Percentiles rank a stretch among this genome's conserved stretches.
phyloP scores from a whole-genome alignment of 2,113 vertebrate genomes.

The Coptodon rendalli region DNA sequence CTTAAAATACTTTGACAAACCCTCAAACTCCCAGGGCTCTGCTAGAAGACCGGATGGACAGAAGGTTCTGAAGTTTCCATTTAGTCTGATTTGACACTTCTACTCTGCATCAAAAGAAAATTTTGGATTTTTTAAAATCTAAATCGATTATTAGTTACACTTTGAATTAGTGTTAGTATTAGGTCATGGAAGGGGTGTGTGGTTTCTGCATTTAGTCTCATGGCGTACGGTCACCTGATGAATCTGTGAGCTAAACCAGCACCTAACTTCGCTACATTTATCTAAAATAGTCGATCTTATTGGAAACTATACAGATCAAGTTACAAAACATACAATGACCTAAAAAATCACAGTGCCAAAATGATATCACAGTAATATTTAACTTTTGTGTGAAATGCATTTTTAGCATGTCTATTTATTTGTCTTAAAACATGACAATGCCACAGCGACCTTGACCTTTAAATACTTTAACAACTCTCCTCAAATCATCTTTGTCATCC shows the following conservation, averaged over 20 bases:
- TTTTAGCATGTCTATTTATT: not conserved
- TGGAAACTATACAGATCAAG: not conserved
- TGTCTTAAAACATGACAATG: not conserved
- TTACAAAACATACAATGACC: not conserved
- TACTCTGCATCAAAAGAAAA: not conserved
- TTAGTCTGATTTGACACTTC: not conserved
- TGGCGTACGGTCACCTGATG: not conserved
- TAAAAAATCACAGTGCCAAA: not conserved
- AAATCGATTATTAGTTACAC: not conserved
- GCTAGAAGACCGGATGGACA: not conserved
- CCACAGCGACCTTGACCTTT: not conserved
- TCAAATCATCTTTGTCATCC: not conserved
- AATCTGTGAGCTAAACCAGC: not conserved
- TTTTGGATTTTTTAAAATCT: rapidly evolving
- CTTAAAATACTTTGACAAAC: not conserved
- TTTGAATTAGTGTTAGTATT: not conserved
- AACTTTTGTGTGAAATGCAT: not conserved
- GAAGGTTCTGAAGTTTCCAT: not conserved
- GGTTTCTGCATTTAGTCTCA: not conserved
- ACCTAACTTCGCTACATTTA: not conserved
- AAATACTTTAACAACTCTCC: not conserved
- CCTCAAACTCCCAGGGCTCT: not conserved
- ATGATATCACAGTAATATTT: not conserved
- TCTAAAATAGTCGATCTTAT: not conserved
- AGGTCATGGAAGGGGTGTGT: not conserved